Percentiles rank a stretch among this genome's conserved stretches.
Evolutionary conservation across 92 coral and sea anemone species (phyloP).

Genomic region (Isaurus tuberculatus): DNA sequence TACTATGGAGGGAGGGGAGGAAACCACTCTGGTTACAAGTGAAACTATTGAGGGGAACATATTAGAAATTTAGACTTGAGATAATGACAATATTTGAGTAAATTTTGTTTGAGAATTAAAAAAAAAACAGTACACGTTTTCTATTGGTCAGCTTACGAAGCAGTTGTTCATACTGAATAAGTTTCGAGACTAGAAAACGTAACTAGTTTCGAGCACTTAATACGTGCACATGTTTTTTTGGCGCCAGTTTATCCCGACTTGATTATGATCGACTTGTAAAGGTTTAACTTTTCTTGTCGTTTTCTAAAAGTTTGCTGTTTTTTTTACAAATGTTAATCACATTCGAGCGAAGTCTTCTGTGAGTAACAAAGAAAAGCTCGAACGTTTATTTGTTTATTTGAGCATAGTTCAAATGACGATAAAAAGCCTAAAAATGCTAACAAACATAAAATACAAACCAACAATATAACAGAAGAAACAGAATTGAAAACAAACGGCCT

Average conservation of each 20-base stretch:
- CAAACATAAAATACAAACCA: neutral
- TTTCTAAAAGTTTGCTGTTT: neutral
- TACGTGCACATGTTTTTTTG: neutral
- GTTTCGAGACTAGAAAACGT: too few relatives aligned
- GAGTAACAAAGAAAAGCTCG: neutral
- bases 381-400: neutral
- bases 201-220: too few relatives aligned
- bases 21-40: constrained; percentile 13
- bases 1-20: constrained; percentile 23
- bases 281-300: neutral
- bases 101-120: neutral
- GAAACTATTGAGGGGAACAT: constrained; percentile 29
- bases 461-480: neutral
- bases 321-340: neutral
- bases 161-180: too few relatives aligned
- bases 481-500: neutral
- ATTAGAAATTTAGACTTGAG: constrained; percentile 10
- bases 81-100: neutral
- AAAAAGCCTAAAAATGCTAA: too few relatives aligned
- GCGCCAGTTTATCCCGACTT: neutral
- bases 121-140: neutral
- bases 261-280: neutral
- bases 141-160: too few relatives aligned
- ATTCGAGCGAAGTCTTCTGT: neutral
- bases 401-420: neutral